These are phyloP conservation scores for Torymus aiolomorphi DNA, from an alignment of 2,888 invertebrate genomes.

Conservation along the genomic window DNA sequence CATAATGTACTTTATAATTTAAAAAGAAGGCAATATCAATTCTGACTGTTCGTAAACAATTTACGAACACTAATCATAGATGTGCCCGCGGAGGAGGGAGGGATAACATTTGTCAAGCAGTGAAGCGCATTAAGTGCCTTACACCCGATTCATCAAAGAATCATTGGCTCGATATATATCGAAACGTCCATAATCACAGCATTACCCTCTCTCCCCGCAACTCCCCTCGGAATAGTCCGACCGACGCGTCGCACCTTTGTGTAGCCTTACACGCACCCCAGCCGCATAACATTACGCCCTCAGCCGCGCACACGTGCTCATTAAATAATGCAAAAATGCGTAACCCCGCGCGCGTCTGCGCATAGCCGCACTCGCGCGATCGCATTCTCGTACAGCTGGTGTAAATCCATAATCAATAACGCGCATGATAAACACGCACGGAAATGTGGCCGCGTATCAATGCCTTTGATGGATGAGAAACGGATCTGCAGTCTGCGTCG, in stretches of 20 bases:
- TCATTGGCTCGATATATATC: not conserved
- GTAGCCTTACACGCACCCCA: no score
- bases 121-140: not conserved
- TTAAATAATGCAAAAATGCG: slow-evolving; percentile 46
- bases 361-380: not conserved
- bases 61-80: no score
- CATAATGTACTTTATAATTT: no score
- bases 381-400: slow-evolving; percentile 32
- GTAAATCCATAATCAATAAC: slow-evolving; percentile 59
- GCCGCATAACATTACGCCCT: not conserved
- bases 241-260: no score
- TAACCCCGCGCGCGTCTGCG: not conserved
- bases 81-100: no score
- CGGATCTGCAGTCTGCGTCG: slow-evolving; percentile 57
- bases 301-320: slow-evolving; percentile 3
- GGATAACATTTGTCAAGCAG: no score
- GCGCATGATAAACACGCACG: slow-evolving; percentile 54
- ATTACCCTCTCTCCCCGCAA: no score
- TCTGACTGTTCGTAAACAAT: no score
- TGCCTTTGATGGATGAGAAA: slow-evolving; percentile 60
- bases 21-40: no score
- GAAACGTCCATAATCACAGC: no score
- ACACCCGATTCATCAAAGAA: slow-evolving; percentile 26
- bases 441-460: slow-evolving; percentile 55
- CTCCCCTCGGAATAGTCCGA: no score